Conservation (phyloP, 2,113 vertebrate species). For the Gobius niger region DNA sequence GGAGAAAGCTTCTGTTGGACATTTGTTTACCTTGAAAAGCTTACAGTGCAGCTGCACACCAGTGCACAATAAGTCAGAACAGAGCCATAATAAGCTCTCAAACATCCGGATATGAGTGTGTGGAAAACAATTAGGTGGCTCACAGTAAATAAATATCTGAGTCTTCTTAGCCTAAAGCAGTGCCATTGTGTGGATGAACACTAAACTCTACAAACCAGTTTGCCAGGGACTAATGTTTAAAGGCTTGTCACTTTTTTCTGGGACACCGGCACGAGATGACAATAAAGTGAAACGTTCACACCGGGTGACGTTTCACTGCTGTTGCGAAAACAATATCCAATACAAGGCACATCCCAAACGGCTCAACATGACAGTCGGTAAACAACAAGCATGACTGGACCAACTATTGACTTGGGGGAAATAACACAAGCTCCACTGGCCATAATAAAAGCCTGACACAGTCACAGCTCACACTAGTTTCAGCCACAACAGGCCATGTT, state of each 20-base stretch:
- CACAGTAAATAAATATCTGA: conserved; percentile 27
- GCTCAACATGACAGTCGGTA: conserved; percentile 12
- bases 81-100: conserved; percentile 12
- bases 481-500: conserved; percentile 19
- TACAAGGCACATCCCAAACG: neutral
- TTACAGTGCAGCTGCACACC: conserved; percentile 50
- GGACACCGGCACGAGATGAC: conserved; percentile 28
- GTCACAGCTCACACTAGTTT: neutral
- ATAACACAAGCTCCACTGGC: conserved; percentile 1
- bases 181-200: conserved; percentile 35
- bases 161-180: conserved; percentile 24
- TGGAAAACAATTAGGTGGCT: neutral
- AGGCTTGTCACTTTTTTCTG: conserved; percentile 44
- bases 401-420: neutral
- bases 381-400: neutral
- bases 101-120: neutral
- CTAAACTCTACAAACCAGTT: conserved; percentile 61
- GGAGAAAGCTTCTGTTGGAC: conserved; percentile 46
- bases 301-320: conserved; percentile 33
- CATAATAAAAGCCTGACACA: neutral
- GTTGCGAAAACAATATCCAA: conserved; percentile 35
- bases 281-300: conserved; percentile 35
- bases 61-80: conserved; percentile 8
- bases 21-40: conserved; percentile 60
- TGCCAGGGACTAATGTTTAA: conserved; percentile 39